Base-by-base conservation (phyloP, 2,888 invertebrate species). In the Taphrorychus bicolor region DNA sequence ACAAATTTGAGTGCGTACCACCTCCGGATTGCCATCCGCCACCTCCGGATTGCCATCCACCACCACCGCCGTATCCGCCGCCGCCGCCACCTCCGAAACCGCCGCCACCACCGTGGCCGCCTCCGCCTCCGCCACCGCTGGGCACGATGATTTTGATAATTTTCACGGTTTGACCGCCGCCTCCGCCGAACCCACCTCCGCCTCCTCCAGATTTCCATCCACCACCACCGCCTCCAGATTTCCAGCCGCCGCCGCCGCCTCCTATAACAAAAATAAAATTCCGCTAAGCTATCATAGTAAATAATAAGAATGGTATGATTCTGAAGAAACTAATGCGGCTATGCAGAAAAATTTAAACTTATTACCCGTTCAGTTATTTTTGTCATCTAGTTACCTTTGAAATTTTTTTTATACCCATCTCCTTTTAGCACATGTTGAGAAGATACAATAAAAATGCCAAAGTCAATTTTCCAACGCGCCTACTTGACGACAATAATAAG, bases 121-220 rank as follows among this genome's bases (percentile, higher is more conserved):
- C 59, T n/a, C 59, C 54, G 9, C 72, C 72, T 32, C 72, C 69
- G 19, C 73, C 73, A n/a, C 72, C 71, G 45, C 72, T 72, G 2
- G 64, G 66, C 42, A 64, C 67, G 70, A 62, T 45, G 17, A 62
- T 49, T 62, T 62, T 62, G 32, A 62, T 62, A 24, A 62, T 54
- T 69, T 51, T 70, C 68, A 58, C 65, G 62, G 42, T 62, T 51
- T 58, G 65, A 58, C 66, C 66, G 14, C 66, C 45, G 22, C 66
- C 66, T 14, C 60, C 59, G 42, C 62, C 66, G 11, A 63, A 62
- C 0, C 70, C 70, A 45, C 68, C 63, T 53, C 60, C 67, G 23
- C 71, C 70, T 40, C 52, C 52, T 52, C 52, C 52, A n/a, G n/a
- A n/a, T n/a, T n/a, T n/a, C n/a, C n/a, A n/a, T n/a, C n/a, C n/a